Conservation (phyloP, 2,797 vertebrate genomes). For the Lophius americanus region DNA sequence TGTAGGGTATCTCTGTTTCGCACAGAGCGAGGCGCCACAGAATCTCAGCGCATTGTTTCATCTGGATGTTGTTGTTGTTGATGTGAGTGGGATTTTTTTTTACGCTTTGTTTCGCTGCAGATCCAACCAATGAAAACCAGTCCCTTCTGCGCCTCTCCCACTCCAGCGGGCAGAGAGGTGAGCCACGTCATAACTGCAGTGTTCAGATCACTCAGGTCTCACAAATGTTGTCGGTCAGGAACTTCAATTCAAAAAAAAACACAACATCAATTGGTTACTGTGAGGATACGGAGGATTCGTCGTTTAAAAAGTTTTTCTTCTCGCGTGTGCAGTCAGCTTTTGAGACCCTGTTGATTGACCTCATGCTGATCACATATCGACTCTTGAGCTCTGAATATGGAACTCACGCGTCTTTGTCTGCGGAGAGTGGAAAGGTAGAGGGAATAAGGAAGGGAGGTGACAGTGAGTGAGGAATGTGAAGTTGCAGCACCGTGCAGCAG, state of each 20-base stretch:
- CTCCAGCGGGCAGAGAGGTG: slow-evolving; percentile 84
- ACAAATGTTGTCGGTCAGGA: too few relatives aligned
- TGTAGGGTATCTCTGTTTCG: neutral
- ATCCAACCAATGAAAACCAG: slow-evolving; percentile 86
- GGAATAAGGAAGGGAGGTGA: neutral
- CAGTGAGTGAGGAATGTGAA: slow-evolving; percentile 39
- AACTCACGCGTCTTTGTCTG: slow-evolving; percentile 6
- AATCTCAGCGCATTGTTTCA: neutral
- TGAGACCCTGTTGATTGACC: too few relatives aligned
- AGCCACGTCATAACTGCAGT: slow-evolving; percentile 31
- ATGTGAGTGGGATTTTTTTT: neutral
- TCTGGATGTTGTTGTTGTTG: neutral
- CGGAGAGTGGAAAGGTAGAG: neutral
- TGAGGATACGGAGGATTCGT: too few relatives aligned
- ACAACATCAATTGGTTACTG: too few relatives aligned
- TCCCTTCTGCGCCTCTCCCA: slow-evolving; percentile 84
- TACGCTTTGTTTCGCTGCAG: slow-evolving; percentile 55
- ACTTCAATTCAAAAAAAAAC: too few relatives aligned
- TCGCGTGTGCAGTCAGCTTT: too few relatives aligned
- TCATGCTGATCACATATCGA: too few relatives aligned
- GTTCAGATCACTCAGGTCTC: neutral
- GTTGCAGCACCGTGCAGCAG: slow-evolving; percentile 10
- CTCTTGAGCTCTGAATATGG: slow-evolving; percentile 22
- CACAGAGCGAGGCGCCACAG: neutral
- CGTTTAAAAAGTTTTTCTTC: too few relatives aligned